Base-by-base conservation (phyloP, 2,888 invertebrate genomes). In the Baronia brevicornis region DNA sequence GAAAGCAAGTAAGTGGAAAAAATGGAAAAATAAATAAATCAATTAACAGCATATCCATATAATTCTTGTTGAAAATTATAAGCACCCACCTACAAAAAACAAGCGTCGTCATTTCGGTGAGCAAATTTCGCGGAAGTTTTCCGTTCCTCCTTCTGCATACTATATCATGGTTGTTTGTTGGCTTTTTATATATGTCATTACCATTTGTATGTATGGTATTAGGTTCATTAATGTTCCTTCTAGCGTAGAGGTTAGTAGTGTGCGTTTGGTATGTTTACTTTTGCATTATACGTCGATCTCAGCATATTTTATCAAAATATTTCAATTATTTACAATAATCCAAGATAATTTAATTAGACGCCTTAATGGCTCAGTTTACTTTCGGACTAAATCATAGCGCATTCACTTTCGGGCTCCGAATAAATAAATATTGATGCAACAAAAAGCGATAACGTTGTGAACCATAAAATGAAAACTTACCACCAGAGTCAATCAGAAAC, bases 111-210 rank as follows among this genome's bases (percentile, higher is more conserved):
- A 80, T 84, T 84, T 82, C 69, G 69, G 69, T 67, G 75, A 71
- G 69, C 80, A 80, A 84, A 82, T 82, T 80, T 78, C 54, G 77
- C 64, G 80, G 80, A 84, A 84, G 78, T 80, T 79, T 75, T 60
- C 63, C 74, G 67, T 73, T 73, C 72, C 66, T 73, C 62, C 48
- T 53, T 41, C 53, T 51, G 54, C 58, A 50, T 64, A 65, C 60
- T 60, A 66, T 65, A 59, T 64, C 60, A 60, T 54, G 52, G 60
- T 54, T 64, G 59, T 60, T 52, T 61, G 44, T 41, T 43, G n/a
- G 35, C 40, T 48, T 58, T 46, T 29, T 59, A 51, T 60, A 58
- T 61, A 62, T 60, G 60, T 58, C 53, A 54, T 39, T 43, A 54
- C 51, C 44, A 45, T 48, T 48, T 55, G 46, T 54, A 54, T 57